These are phyloP conservation scores for Acipenser ruthenus DNA, from an alignment of 2,797 vertebrate species.

Conservation along the genomic window DNA sequence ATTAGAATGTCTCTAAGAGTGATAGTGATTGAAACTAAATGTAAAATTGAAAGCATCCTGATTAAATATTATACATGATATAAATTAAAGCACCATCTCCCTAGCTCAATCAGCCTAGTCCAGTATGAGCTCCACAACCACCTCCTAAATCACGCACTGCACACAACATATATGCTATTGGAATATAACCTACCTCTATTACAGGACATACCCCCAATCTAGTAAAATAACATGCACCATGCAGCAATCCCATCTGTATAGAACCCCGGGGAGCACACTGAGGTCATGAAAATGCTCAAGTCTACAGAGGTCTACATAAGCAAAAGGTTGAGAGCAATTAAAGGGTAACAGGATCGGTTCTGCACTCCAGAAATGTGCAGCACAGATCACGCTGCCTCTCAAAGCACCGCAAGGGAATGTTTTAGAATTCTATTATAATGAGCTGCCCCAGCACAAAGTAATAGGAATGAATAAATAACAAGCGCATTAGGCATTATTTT, in stretches of 20 bases:
- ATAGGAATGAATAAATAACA: not conserved
- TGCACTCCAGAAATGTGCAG: not conserved
- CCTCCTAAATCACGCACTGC: not conserved
- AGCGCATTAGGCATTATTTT: not conserved
- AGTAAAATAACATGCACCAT: not conserved
- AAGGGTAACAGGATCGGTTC: not conserved
- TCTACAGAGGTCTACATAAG: not conserved
- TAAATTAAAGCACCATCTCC: conserved; percentile 16
- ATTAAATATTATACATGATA: conserved; percentile 19
- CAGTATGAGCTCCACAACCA: not conserved
- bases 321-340: not conserved
- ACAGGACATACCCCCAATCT: not conserved
- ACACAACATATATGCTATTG: not conserved
- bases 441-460: not conserved
- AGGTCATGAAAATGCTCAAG: not conserved
- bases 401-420: not conserved
- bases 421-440: not conserved
- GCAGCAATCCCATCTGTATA: not conserved
- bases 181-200: not conserved
- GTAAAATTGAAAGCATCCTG: conserved; percentile 7
- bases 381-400: not conserved
- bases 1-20: too few species aligned
- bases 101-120: not conserved
- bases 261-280: not conserved
- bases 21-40: not conserved